Percentiles rank a stretch among this genome's conserved stretches.
phyloP scores from a whole-genome alignment of 2,888 invertebrate species.

The Choreutis nemorana region DNA sequence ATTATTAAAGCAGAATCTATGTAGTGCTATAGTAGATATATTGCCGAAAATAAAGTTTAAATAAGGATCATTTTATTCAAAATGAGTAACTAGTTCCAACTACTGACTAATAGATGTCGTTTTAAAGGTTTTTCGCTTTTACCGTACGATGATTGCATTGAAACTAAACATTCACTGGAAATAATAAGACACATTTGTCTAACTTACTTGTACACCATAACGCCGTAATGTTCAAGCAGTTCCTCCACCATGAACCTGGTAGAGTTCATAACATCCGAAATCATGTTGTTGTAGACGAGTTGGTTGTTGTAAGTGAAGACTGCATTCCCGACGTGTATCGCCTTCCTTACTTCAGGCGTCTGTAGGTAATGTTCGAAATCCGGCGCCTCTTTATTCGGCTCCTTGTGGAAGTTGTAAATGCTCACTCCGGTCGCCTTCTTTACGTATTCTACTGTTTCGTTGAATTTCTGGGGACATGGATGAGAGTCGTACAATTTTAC shows the following conservation, averaged over 20 bases:
- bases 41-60: too few relatives aligned
- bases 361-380: slow-evolving; percentile 22
- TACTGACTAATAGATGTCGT: too few relatives aligned
- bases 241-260: slow-evolving; percentile 66
- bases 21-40: too few relatives aligned
- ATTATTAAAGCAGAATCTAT: too few relatives aligned
- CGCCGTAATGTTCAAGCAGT: slow-evolving; percentile 67
- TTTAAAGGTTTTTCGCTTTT: too few relatives aligned
- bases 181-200: too few relatives aligned
- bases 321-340: slow-evolving; percentile 78
- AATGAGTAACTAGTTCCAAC: too few relatives aligned
- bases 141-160: too few relatives aligned
- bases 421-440: slow-evolving; percentile 25
- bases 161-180: too few relatives aligned
- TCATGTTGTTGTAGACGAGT: slow-evolving; percentile 32
- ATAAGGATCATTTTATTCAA: too few relatives aligned
- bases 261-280: slow-evolving; percentile 72
- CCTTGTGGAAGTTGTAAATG: slow-evolving; percentile 23
- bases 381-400: slow-evolving; percentile 13
- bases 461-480: slow-evolving; percentile 39
- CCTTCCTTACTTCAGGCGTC: slow-evolving; percentile 58
- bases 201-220: slow-evolving; percentile 71
- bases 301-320: slow-evolving; percentile 30
- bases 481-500: background rate
- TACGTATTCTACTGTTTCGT: slow-evolving; percentile 34